Percentiles rank a stretch among this genome's conserved stretches.
Conservation (phyloP, 2,113 vertebrate species). For the Accipiter virgatus region DNA sequence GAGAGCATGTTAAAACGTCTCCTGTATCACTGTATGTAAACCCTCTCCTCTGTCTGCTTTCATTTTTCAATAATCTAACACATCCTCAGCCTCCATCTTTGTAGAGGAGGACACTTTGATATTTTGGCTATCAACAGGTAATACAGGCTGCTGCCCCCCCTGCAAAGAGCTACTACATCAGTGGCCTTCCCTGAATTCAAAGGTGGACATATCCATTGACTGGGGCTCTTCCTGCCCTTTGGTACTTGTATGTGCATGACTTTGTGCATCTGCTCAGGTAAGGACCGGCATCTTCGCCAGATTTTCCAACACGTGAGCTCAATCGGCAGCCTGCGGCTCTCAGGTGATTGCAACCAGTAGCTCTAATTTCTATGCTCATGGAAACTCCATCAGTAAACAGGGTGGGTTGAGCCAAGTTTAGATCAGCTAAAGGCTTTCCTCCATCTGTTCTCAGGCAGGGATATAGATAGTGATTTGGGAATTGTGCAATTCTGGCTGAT, state of each 20-base stretch:
- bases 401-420: constrained; percentile 53
- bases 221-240: not conserved
- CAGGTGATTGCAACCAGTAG: not conserved
- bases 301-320: not conserved
- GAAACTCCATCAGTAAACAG: constrained; percentile 32
- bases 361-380: not conserved
- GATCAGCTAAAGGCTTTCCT: constrained; percentile 48
- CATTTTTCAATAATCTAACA: not conserved
- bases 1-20: not conserved
- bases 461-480: constrained; percentile 16
- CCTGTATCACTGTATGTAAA: not conserved
- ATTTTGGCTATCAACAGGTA: not conserved
- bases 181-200: not conserved
- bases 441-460: constrained; percentile 38
- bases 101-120: not conserved
- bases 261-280: not conserved
- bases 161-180: not conserved
- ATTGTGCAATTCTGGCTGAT: constrained; percentile 38
- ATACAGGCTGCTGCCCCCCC: not conserved
- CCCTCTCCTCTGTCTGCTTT: not conserved
- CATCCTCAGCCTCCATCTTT: not conserved
- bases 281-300: not conserved
- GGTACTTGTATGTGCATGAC: not conserved
- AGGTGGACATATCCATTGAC: not conserved
- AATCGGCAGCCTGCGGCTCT: not conserved